Percentiles rank a stretch among this genome's conserved stretches.
These are phyloP conservation scores for Callyntrura guangdongensis DNA, from an alignment of 2,888 invertebrate species.

Conservation along the genomic window DNA sequence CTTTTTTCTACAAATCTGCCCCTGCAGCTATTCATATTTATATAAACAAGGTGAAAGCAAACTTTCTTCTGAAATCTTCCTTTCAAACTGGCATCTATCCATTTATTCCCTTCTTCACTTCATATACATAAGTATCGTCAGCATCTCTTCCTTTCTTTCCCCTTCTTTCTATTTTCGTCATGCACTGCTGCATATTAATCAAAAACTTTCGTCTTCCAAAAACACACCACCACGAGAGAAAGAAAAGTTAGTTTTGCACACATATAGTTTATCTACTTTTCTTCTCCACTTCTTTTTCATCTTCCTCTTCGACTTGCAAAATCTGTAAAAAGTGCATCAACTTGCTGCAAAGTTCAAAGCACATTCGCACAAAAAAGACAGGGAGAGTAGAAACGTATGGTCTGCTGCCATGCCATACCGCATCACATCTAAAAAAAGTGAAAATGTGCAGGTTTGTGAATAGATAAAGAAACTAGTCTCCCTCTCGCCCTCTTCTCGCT, in stretches of 20 bases:
- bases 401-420: constrained; percentile 9
- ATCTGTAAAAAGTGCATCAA: constrained; percentile 61
- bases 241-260: constrained; percentile 28
- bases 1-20: constrained; percentile 8
- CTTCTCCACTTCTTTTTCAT: background rate
- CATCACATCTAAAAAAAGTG: constrained; percentile 48
- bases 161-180: background rate
- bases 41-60: constrained; percentile 5
- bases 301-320: constrained; percentile 8
- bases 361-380: background rate
- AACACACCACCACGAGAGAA: constrained; percentile 4
- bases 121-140: constrained; percentile 54
- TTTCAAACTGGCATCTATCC: constrained; percentile 42
- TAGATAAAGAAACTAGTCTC: background rate
- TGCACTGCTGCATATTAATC: constrained; percentile 65
- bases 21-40: background rate
- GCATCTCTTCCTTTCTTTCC: background rate
- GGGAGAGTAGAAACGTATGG: background rate
- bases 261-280: constrained; percentile 8
- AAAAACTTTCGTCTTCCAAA: constrained; percentile 28
- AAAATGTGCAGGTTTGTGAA: constrained; percentile 26
- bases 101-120: constrained; percentile 51
- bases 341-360: constrained; percentile 36
- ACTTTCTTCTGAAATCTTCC: constrained; percentile 16
- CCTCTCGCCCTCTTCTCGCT: background rate